phyloP scores from a whole-genome alignment of 2,797 vertebrate species.

The Spizella passerina region DNA sequence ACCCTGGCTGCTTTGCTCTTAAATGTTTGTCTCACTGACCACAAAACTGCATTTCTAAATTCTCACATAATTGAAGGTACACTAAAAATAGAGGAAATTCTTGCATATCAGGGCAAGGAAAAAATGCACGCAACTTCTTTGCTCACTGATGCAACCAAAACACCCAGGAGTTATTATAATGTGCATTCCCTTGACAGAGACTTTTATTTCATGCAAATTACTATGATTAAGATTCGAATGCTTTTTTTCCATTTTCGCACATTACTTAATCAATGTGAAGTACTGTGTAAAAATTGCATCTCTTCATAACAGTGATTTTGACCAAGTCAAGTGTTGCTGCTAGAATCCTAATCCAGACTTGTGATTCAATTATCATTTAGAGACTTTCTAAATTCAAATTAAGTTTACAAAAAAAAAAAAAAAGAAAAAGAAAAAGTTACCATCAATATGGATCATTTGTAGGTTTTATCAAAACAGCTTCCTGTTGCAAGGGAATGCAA shows the following conservation, averaged over 20 bases:
- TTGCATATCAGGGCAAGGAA: constrained; percentile 53
- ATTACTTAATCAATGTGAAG: constrained; percentile 99
- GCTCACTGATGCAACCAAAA: constrained; percentile 85
- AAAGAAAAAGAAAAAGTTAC: background rate
- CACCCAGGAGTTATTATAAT: constrained; percentile 84
- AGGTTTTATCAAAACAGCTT: constrained; percentile 62
- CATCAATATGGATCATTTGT: constrained; percentile 67
- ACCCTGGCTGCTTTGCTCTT: constrained; percentile 56
- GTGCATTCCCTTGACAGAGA: constrained; percentile 83
- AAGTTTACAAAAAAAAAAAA: constrained; percentile 38
- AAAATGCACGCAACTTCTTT: constrained; percentile 78
- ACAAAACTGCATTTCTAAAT: constrained; percentile 42
- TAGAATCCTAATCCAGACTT: constrained; percentile 99
- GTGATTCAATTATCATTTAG: constrained; percentile 91
- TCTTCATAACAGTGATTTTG: constrained; percentile 98
- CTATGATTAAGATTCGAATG: constrained; percentile 95
- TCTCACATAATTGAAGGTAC: constrained; percentile 58
- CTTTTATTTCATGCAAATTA: constrained; percentile 99
- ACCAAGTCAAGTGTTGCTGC: constrained; percentile 99
- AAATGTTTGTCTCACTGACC: constrained; percentile 45
- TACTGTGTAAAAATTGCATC: constrained; percentile 99
- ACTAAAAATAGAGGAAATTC: constrained; percentile 71
- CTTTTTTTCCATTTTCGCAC: constrained; percentile 90
- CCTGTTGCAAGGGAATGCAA: constrained; percentile 22
- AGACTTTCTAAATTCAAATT: constrained; percentile 84